phyloP scores from a whole-genome alignment of 2,888 invertebrate genomes.

The Lysandra coridon region DNA sequence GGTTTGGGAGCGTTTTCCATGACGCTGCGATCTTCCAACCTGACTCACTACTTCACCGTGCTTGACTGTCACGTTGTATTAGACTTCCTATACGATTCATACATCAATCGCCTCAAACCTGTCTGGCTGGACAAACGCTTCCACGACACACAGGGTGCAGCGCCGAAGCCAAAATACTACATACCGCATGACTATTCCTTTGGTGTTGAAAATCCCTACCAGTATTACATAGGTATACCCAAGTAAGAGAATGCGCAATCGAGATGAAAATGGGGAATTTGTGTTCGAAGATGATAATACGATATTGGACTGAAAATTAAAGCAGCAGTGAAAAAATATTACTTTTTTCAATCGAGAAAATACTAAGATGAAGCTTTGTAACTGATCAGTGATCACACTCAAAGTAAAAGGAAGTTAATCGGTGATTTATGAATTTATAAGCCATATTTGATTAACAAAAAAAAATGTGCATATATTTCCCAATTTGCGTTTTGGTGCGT shows the following conservation, averaged over 20 bases:
- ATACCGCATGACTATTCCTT: conserved; percentile 20
- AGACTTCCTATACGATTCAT: conserved; percentile 48
- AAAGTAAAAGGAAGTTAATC: too few species aligned
- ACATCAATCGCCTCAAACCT: conserved; percentile 40
- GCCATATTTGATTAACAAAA: too few species aligned
- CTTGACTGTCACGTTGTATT: conserved; percentile 47
- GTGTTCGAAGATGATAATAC: too few species aligned
- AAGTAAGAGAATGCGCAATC: background rate
- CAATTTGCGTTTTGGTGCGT: background rate
- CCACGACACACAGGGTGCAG: conserved; percentile 33
- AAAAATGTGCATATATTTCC: too few species aligned
- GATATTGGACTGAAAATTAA: too few species aligned
- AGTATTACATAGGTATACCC: background rate
- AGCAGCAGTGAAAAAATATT: too few species aligned
- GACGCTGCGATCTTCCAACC: conserved; percentile 43
- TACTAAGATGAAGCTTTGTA: too few species aligned
- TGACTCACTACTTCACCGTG: conserved; percentile 48
- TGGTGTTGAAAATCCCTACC: conserved; percentile 23
- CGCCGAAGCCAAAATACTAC: conserved; percentile 34
- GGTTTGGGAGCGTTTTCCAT: conserved; percentile 47
- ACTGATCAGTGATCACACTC: too few species aligned
- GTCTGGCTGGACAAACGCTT: conserved; percentile 40
- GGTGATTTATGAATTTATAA: too few species aligned
- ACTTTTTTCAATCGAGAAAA: too few species aligned
- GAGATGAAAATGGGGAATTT: too few species aligned